Evolutionary conservation across 2,888 invertebrate genomes (phyloP), one percentile per base, ranked within the genome.

Genomic region (Gastracanthus pulcherrimus): DNA sequence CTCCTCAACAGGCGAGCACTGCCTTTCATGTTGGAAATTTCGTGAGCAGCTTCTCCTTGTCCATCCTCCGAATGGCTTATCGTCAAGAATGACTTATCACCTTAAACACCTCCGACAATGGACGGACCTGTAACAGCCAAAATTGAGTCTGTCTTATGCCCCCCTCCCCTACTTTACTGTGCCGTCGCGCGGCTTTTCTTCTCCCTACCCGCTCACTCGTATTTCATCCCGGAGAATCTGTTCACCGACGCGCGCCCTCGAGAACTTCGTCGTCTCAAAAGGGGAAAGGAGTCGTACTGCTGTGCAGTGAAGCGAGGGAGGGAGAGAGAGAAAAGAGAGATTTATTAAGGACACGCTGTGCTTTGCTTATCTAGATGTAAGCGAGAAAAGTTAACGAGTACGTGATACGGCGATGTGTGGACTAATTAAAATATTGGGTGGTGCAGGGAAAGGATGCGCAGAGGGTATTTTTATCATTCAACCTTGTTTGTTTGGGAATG

Each of bases 21-120:
- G 16, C 16, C 69, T 67, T 60, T 74, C 79, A 67, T 19, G 41
- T 55, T 38, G 64, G 34, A 64, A 76, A 71, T 80, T 80, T 80
- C 55, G 67, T 72, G 51, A 64, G 66, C 26, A 76, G 60, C 82
- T 48, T 83, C 82, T 81, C 85, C 86, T 86, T 87, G 87, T 86
- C 84, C 83, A 58, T 83, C 75, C 48, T 19, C 29, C 16, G 29
- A 55, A 74, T 58, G 84, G 86, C 88, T 90, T 89, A 90, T 90
- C 89, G 88, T 86, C 87, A 85, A 72, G 86, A 89, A 89, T 90
- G 90, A 89, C 88, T 89, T 89, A 90, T 89, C 88, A 89, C n/a
- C 85, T 86, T 81, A 84, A 84, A 84, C 85, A 86, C 83, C 84
- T 79, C 79, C 83, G 86, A 83, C 87, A 85, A 84, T 84, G 85